These are phyloP conservation scores for Lacanobia wlatinum DNA, from an alignment of 2,888 invertebrate genomes.

Conservation along the genomic window DNA sequence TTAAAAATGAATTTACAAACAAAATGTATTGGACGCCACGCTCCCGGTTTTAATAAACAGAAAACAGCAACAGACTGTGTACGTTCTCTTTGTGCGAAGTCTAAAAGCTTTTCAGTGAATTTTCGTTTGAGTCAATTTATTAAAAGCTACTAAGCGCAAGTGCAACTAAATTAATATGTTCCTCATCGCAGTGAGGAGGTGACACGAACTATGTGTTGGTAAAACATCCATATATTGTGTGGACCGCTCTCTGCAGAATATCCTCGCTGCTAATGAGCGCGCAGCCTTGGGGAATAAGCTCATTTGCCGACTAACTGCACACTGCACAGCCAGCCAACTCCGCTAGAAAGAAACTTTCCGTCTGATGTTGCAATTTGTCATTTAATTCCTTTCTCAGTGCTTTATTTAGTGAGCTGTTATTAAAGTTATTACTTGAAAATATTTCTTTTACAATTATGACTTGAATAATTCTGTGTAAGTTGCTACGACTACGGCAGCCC, in stretches of 20 bases:
- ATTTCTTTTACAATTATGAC: constrained; percentile 20
- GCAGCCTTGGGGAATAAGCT: constrained; percentile 83
- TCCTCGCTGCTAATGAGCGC: constrained; percentile 80
- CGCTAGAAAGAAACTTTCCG: constrained; percentile 77
- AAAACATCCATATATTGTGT: constrained; percentile 72
- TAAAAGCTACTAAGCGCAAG: constrained; percentile 44
- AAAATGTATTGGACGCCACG: constrained; percentile 43
- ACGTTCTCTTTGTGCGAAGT: constrained; percentile 41
- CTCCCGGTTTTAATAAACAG: constrained; percentile 36
- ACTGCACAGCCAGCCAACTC: constrained; percentile 77
- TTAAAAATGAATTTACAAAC: constrained; percentile 42
- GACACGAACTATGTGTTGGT: constrained; percentile 62
- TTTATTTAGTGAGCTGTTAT: constrained; percentile 70
- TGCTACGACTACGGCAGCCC: background rate
- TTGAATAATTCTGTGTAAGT: background rate
- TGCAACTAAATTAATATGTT: constrained; percentile 60
- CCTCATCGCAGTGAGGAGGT: constrained; percentile 52
- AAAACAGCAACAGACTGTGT: constrained; percentile 42
- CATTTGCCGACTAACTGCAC: constrained; percentile 83
- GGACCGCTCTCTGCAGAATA: constrained; percentile 70
- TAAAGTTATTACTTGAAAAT: constrained; percentile 21
- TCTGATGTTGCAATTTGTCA: constrained; percentile 80
- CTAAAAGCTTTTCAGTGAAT: constrained; percentile 45
- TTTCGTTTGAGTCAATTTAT: constrained; percentile 49
- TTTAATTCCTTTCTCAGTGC: constrained; percentile 75